Conservation (phyloP, 2,113 vertebrate species). For the Symphodus melops region DNA sequence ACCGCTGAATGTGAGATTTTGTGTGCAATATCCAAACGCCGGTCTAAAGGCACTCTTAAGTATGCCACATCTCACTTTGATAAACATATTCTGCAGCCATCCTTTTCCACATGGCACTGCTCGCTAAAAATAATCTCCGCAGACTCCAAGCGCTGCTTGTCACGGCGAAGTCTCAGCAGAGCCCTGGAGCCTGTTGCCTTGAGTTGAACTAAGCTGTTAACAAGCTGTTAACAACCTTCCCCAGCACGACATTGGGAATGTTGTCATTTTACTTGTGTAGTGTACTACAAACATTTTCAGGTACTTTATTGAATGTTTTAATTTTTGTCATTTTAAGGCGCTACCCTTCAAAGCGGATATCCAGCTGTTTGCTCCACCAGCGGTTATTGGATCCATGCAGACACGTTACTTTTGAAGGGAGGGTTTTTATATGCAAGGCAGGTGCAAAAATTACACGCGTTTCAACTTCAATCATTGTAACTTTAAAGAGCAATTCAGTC, state of each 20-base stretch:
- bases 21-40: conserved; percentile 11
- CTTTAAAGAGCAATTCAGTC: conserved; percentile 19
- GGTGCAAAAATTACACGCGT: conserved; percentile 41
- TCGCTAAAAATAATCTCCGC: conserved; percentile 70
- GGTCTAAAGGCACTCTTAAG: conserved; percentile 30
- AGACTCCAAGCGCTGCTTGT: conserved; percentile 57
- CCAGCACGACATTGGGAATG: conserved; percentile 43
- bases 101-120: conserved; percentile 27
- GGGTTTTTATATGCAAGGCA: conserved; percentile 61
- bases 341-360: conserved; percentile 58
- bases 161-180: conserved; percentile 62
- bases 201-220: conserved; percentile 66
- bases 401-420: conserved; percentile 50
- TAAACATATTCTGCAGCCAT: conserved; percentile 54
- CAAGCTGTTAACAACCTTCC: conserved; percentile 69
- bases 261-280: conserved; percentile 34
- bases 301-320: conserved; percentile 38
- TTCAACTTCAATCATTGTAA: conserved; percentile 46
- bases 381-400: conserved; percentile 36
- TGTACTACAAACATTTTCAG: conserved; percentile 43
- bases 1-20: conserved; percentile 1
- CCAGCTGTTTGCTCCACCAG: conserved; percentile 47
- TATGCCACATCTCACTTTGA: conserved; percentile 48
- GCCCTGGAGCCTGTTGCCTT: conserved; percentile 63
- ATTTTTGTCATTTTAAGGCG: conserved; percentile 9